These are phyloP conservation scores for Gasteruption jaculator DNA, from an alignment of 2,888 invertebrate species.

Conservation along the genomic window DNA sequence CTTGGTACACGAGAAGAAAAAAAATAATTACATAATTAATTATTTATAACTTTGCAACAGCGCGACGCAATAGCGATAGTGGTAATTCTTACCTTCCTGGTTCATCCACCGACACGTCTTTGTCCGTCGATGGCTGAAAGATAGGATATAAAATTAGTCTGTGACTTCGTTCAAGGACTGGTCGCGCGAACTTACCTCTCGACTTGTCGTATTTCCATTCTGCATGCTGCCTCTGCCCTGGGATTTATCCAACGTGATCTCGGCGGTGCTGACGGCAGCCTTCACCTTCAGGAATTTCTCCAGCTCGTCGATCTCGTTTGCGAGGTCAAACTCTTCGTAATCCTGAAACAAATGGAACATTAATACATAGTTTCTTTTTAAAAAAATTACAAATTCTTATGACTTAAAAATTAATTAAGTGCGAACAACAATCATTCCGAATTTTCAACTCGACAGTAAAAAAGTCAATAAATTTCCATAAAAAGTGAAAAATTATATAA, in stretches of 20 bases:
- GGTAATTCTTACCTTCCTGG: slow-evolving; percentile 36
- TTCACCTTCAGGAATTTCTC: slow-evolving; percentile 82
- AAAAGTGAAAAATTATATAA: slow-evolving; percentile 5
- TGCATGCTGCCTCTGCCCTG: slow-evolving; percentile 39
- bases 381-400: background rate
- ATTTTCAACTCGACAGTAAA: background rate
- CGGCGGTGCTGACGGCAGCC: slow-evolving; percentile 55
- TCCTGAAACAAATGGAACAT: slow-evolving; percentile 68
- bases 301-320: slow-evolving; percentile 86
- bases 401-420: slow-evolving; percentile 3
- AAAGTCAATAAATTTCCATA: slow-evolving; percentile 3
- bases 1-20: too few species aligned
- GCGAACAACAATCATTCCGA: background rate
- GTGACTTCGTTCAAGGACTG: slow-evolving; percentile 22
- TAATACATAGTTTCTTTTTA: too few species aligned
- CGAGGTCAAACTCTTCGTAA: slow-evolving; percentile 87
- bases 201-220: slow-evolving; percentile 49
- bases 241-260: slow-evolving; percentile 43
- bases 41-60: slow-evolving; percentile 18
- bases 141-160: slow-evolving; percentile 25
- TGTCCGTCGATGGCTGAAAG: slow-evolving; percentile 46
- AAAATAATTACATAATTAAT: slow-evolving; percentile 14
- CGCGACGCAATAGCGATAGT: slow-evolving; percentile 16
- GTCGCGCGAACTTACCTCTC: slow-evolving; percentile 40
- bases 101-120: slow-evolving; percentile 36